These are phyloP conservation scores for Gerosis bhagava DNA, from an alignment of 2,888 invertebrate species.

Conservation along the genomic window DNA sequence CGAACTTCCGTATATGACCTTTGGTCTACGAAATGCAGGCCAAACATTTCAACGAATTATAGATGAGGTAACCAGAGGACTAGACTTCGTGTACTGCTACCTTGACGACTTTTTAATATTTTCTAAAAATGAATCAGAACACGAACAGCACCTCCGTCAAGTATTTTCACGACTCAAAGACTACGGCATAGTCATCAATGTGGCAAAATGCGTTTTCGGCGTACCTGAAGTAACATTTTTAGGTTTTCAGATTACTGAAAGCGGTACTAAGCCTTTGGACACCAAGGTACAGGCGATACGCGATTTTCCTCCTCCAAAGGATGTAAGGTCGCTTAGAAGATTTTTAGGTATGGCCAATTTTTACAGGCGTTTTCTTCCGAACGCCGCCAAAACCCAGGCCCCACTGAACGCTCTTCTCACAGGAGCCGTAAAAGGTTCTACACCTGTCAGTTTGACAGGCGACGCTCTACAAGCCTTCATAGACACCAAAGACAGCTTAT, in stretches of 20 bases:
- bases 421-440: slow-evolving; percentile 36
- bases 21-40: slow-evolving; percentile 49
- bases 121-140: not conserved
- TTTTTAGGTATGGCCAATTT: slow-evolving; percentile 30
- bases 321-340: slow-evolving; percentile 18
- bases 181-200: not conserved
- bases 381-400: slow-evolving; percentile 28
- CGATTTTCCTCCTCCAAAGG: slow-evolving; percentile 8
- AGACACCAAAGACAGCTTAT: slow-evolving; percentile 39
- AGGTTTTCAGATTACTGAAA: not conserved
- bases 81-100: not conserved
- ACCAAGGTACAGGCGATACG: not conserved
- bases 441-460: slow-evolving; percentile 33
- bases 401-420: slow-evolving; percentile 24
- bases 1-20: slow-evolving; percentile 43
- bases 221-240: not conserved
- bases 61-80: not conserved
- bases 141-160: not conserved
- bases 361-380: slow-evolving; percentile 29
- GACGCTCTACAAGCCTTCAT: slow-evolving; percentile 35
- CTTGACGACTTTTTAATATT: not conserved
- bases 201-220: slow-evolving; percentile 1
- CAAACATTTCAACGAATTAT: not conserved
- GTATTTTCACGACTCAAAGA: not conserved
- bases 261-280: not conserved